Evolutionary conservation across 1,140 invertebrate species (phyloP).

Genomic region (Lucilia sericata): DNA sequence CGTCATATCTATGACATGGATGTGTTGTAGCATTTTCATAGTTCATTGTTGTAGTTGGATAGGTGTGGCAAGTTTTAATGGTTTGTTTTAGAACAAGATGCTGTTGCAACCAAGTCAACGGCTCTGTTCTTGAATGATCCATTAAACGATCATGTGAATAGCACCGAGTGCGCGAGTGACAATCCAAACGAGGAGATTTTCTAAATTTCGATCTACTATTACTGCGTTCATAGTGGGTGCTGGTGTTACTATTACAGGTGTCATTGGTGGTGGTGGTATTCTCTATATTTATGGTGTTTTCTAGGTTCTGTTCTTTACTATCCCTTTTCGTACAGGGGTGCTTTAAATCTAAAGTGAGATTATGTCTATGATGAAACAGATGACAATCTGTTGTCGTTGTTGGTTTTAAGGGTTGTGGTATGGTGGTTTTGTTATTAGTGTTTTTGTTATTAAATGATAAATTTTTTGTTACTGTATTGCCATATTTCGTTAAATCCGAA

Average conservation of each 20-base stretch:
- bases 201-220: neutral
- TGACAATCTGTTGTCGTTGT: neutral
- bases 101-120: conserved; percentile 67
- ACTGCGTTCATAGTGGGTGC: neutral
- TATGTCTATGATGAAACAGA: neutral
- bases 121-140: conserved; percentile 55
- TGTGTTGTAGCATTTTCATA: neutral
- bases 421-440: neutral
- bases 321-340: neutral
- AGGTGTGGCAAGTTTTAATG: conserved; percentile 48
- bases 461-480: conserved; percentile 18
- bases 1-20: neutral
- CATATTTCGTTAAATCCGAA: conserved; percentile 22
- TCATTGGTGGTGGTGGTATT: neutral
- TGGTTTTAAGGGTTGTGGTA: conserved; percentile 23
- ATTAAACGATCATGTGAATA: neutral
- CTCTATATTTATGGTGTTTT: conserved; percentile 23
- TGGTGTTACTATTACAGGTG: neutral
- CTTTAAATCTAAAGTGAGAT: conserved; percentile 23
- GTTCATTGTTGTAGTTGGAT: neutral
- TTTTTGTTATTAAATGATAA: conserved; percentile 2
- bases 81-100: conserved; percentile 66
- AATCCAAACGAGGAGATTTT: neutral
- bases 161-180: neutral
- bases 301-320: neutral